These are phyloP conservation scores for Drosophila sp. DNA, from an alignment of 1,140 invertebrate genomes.

Conservation along the genomic window DNA sequence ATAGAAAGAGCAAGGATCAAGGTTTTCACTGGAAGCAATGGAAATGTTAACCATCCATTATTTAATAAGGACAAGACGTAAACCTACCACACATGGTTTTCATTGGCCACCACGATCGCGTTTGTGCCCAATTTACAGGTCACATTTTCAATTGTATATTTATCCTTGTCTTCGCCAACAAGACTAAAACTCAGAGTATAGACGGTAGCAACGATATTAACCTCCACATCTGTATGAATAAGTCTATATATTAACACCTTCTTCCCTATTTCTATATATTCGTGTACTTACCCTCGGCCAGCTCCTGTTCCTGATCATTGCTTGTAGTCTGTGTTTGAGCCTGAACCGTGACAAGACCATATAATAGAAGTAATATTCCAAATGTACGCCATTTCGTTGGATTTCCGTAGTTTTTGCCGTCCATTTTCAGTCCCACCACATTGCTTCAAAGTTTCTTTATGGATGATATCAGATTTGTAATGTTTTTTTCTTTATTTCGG, in stretches of 20 bases:
- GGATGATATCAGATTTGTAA: not conserved
- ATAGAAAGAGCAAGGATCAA: slow-evolving; percentile 66
- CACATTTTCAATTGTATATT: slow-evolving; percentile 47
- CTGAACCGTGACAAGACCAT: slow-evolving; percentile 16
- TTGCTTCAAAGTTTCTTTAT: slow-evolving; percentile 40
- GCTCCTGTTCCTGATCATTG: slow-evolving; percentile 20
- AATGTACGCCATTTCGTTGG: slow-evolving; percentile 23
- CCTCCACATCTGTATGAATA: slow-evolving; percentile 29
- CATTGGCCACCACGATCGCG: slow-evolving; percentile 27
- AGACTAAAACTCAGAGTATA: slow-evolving; percentile 59
- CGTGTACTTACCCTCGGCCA: slow-evolving; percentile 27
- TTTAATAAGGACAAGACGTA: not conserved
- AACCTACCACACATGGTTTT: slow-evolving; percentile 51
- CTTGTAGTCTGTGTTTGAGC: slow-evolving; percentile 22
- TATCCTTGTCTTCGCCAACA: slow-evolving; percentile 38
- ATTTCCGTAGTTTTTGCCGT: slow-evolving; percentile 26
- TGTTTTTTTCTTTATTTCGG: slow-evolving; percentile 10
- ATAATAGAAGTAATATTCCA: slow-evolving; percentile 33
- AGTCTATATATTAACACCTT: not conserved
- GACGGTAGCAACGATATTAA: slow-evolving; percentile 35
- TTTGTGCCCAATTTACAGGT: slow-evolving; percentile 43
- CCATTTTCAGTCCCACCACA: slow-evolving; percentile 62
- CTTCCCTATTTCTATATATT: not conserved
- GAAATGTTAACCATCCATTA: not conserved
- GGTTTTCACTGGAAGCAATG: slow-evolving; percentile 42